Percentiles rank a stretch among this genome's conserved stretches.
Conservation (phyloP, 2,888 invertebrate genomes). For the Gisinianus flammeolus region DNA sequence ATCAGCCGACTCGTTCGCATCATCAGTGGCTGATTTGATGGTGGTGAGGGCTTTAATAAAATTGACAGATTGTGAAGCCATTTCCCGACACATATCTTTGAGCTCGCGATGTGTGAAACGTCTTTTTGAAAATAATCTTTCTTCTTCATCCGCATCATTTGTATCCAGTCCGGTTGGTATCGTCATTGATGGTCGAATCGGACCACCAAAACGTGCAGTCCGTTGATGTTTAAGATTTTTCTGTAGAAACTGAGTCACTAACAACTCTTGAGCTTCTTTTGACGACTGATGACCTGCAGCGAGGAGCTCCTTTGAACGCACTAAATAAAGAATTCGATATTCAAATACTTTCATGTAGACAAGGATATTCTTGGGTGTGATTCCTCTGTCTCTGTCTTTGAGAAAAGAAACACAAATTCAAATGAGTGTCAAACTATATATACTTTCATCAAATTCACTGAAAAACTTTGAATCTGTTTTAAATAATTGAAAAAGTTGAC, state of each 20-base stretch:
- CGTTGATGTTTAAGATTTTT: background rate
- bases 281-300: background rate
- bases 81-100: background rate
- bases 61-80: background rate
- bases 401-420: too few relatives aligned
- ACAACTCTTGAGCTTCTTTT: background rate
- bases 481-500: background rate
- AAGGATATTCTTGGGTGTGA: background rate
- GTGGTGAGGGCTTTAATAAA: background rate
- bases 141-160: background rate
- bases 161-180: background rate
- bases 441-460: too few relatives aligned
- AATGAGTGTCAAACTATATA: too few relatives aligned
- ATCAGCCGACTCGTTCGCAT: background rate
- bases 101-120: background rate
- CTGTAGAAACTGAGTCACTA: background rate
- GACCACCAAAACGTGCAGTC: background rate
- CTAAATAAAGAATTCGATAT: background rate
- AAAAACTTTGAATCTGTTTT: too few relatives aligned
- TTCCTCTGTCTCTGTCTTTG: background rate
- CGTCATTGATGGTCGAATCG: background rate
- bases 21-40: background rate
- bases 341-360: background rate
- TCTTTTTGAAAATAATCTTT: background rate
- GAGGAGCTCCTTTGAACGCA: background rate